Evolutionary conservation across 2,888 invertebrate genomes (phyloP).

Genomic region (Rhagophthalmus giganteus): DNA sequence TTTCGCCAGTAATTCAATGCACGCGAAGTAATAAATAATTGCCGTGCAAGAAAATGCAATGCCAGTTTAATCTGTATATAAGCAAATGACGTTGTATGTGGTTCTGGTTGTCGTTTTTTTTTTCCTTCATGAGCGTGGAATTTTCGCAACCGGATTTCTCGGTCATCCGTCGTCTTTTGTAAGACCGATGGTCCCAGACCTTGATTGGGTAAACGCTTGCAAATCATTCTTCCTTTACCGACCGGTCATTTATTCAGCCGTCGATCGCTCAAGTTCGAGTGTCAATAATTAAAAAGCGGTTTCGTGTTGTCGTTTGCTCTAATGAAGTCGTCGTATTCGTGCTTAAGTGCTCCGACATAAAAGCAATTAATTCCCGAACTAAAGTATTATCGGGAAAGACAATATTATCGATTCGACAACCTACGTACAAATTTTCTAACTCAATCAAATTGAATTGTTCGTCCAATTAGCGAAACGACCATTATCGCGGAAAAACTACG

Average conservation of each 20-base stretch:
- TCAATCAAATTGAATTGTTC: slow-evolving; percentile 16
- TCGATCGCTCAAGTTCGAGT: slow-evolving; percentile 7
- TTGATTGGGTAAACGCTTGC: slow-evolving; percentile 16
- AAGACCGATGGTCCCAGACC: slow-evolving; percentile 1
- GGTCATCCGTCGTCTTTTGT: slow-evolving; percentile 7
- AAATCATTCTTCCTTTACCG: slow-evolving; percentile 12
- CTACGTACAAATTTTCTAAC: slow-evolving; percentile 19
- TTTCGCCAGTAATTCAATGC: slow-evolving; percentile 2
- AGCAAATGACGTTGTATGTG: neutral
- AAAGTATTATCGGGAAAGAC: slow-evolving; percentile 9
- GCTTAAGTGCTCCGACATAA: neutral
- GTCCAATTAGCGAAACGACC: too few relatives aligned
- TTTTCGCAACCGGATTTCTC: neutral
- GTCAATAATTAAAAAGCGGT: slow-evolving; percentile 13
- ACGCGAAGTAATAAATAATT: slow-evolving; percentile 5
- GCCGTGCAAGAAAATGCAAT: neutral
- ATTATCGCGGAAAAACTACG: too few relatives aligned
- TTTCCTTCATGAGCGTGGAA: neutral
- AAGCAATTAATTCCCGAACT: slow-evolving; percentile 4
- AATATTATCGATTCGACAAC: slow-evolving; percentile 10
- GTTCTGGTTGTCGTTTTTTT: neutral
- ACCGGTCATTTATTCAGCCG: slow-evolving; percentile 6
- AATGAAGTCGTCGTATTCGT: neutral
- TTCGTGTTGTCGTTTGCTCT: slow-evolving; percentile 1
- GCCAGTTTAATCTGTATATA: neutral